A percentile compares a stretch with the other conserved stretches of the same genome.
Evolutionary conservation across 1,140 invertebrate species (phyloP).

Genomic region (Tetramorium parvispinum): DNA sequence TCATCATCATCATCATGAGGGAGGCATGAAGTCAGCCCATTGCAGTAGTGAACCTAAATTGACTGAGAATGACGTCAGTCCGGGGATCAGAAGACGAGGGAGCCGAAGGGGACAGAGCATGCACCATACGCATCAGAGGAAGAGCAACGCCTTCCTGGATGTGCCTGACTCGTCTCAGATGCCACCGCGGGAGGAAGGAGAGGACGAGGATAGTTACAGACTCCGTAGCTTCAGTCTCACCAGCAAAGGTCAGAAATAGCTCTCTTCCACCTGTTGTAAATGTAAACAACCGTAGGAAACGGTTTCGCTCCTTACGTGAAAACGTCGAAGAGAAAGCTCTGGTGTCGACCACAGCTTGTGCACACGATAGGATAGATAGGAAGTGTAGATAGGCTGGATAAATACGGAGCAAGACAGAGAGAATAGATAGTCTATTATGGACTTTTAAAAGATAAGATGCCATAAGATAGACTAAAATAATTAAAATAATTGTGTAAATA

Average conservation of each 20-base stretch:
- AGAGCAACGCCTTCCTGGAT: slow-evolving; percentile 92
- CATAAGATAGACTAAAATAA: background rate
- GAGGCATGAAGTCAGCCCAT: slow-evolving; percentile 81
- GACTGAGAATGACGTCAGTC: slow-evolving; percentile 86
- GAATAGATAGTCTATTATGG: background rate
- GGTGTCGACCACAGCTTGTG: background rate
- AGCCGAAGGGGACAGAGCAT: slow-evolving; percentile 86
- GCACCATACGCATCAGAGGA: slow-evolving; percentile 86
- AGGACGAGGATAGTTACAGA: slow-evolving; percentile 93
- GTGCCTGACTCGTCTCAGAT: slow-evolving; percentile 87
- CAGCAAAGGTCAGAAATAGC: slow-evolving; percentile 90
- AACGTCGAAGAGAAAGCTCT: background rate
- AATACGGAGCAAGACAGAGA: background rate
- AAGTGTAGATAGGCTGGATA: background rate
- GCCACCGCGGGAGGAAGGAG: slow-evolving; percentile 85
- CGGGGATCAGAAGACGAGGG: slow-evolving; percentile 86
- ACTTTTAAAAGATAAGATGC: background rate
- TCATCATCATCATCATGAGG: slow-evolving; percentile 83
- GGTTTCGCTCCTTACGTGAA: background rate
- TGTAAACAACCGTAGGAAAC: background rate
- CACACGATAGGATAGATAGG: background rate
- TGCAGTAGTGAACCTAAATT: slow-evolving; percentile 88
- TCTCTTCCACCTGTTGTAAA: background rate
- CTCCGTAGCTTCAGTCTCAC: slow-evolving; percentile 95
- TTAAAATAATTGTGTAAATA: slow-evolving; percentile 7